Evolutionary conservation across 2,888 invertebrate species (phyloP).

Genomic region (Drosophila robusta): DNA sequence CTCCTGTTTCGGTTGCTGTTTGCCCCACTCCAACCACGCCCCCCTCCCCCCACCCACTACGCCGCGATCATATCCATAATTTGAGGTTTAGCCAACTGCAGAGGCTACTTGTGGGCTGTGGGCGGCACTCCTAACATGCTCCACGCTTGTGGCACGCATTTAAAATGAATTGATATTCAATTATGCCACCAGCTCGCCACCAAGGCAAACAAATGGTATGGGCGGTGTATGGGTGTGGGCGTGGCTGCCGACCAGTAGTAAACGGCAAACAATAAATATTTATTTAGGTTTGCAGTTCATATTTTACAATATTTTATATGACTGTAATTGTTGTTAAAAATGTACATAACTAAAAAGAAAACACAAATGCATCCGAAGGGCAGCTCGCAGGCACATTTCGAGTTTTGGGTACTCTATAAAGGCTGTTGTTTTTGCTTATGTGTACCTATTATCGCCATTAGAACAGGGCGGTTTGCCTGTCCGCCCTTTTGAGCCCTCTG

Average conservation of each 20-base stretch:
- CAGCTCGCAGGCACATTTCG: not conserved
- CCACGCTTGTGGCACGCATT: constrained; percentile 40
- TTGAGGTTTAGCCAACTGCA: constrained; percentile 40
- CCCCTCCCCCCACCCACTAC: too few species aligned
- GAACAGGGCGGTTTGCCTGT: too few species aligned
- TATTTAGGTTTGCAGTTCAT: constrained; percentile 77
- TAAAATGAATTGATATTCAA: constrained; percentile 78
- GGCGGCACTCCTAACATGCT: not conserved
- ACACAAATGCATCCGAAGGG: constrained; percentile 7
- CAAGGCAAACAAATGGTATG: constrained; percentile 32
- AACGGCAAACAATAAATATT: constrained; percentile 71
- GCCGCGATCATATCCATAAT: constrained; percentile 51
- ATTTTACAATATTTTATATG: constrained; percentile 67
- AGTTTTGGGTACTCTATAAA: not conserved
- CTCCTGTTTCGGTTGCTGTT: constrained; percentile 23
- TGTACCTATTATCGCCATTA: too few species aligned
- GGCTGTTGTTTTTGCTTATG: not conserved
- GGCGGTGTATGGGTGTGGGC: constrained; percentile 11
- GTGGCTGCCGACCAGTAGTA: constrained; percentile 26
- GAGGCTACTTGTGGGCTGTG: constrained; percentile 2
- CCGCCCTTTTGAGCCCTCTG: too few species aligned
- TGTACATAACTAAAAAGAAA: constrained; percentile 37
- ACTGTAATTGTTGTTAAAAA: constrained; percentile 44
- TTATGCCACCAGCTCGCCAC: constrained; percentile 61
- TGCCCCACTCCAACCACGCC: not conserved